Evolutionary conservation across 2,797 vertebrate species (phyloP).

Genomic region (Geotrypetes seraphini): DNA sequence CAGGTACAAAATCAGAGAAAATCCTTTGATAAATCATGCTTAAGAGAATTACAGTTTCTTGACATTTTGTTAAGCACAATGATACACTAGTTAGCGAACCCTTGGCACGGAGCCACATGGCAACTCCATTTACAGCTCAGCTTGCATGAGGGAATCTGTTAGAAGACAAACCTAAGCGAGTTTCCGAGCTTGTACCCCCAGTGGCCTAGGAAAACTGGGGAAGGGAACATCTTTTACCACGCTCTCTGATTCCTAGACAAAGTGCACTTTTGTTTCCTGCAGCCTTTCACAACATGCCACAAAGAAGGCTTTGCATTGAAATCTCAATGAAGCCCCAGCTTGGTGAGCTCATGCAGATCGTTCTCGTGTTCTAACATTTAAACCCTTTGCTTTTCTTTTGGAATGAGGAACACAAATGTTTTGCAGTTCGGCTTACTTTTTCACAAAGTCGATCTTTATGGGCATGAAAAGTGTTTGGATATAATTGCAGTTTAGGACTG

Average conservation of each 20-base stretch:
- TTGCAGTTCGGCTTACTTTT: neutral
- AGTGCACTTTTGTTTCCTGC: neutral
- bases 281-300: neutral
- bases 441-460: constrained; percentile 11
- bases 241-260: neutral
- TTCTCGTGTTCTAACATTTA: neutral
- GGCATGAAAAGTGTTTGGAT: constrained; percentile 8
- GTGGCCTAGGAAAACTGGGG: constrained; percentile 2
- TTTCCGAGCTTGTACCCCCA: constrained; percentile 3
- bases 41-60: too few relatives aligned
- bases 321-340: constrained; percentile 3
- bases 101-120: too few relatives aligned
- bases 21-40: too few relatives aligned
- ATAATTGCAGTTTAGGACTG: constrained; percentile 13
- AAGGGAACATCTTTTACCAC: neutral
- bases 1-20: too few relatives aligned
- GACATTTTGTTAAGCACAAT: too few relatives aligned
- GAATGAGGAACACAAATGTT: neutral
- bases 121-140: too few relatives aligned
- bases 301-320: constrained; percentile 7
- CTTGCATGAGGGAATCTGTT: neutral
- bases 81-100: too few relatives aligned
- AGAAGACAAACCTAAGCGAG: neutral
- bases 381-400: constrained; percentile 1
- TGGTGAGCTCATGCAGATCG: too few relatives aligned